Evolutionary conservation across 2,797 vertebrate genomes (phyloP), one percentile per base, ranked within the genome.

Genomic region (Naso thynnoides): DNA sequence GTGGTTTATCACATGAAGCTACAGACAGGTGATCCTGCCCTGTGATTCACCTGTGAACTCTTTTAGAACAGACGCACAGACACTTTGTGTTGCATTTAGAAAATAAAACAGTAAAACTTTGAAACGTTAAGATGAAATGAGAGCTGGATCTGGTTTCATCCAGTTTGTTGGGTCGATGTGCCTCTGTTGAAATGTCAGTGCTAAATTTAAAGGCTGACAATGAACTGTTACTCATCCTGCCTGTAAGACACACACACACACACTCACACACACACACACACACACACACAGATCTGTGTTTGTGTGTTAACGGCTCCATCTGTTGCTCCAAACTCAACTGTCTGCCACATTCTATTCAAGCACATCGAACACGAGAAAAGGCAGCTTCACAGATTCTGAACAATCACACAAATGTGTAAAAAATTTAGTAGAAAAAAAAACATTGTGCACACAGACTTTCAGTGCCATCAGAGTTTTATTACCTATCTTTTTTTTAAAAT

Each of bases 191-290:
- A 89, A 84, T 89, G 84, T 82, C 86, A 89, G 67, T 1, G 5
- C 89, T 89, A 88, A 83, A 88, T 78, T 78, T 88, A 82, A 56
- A 50, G 8, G 33, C 79, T 86, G 81, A 82, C 56, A 77, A 60
- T 29, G 69, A 72, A 6, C 33, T 21, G 58, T 90, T 83, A 70
- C 79, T 90, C 89, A 86, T 83, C 69, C 38, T 44, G 54, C 8
- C 56, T 65, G 48, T 21, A 39, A 47, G 41, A 45, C 44, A 33
- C 65, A 73, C 26, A 61, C 70, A 50, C 64, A 58, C 44, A 45
- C 45, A 21, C 45, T 23, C 48, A 67, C 9, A 50, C 39, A 38
- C 38, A 60, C 68, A 53, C 57, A 44, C 38, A 61, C 42, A 52
- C 63, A 50, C 74, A 74, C 26, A 61, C 70, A 50, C 60, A 54